Evolutionary conservation across 2,888 invertebrate species (phyloP).

Genomic region (Punctoribates punctum): DNA sequence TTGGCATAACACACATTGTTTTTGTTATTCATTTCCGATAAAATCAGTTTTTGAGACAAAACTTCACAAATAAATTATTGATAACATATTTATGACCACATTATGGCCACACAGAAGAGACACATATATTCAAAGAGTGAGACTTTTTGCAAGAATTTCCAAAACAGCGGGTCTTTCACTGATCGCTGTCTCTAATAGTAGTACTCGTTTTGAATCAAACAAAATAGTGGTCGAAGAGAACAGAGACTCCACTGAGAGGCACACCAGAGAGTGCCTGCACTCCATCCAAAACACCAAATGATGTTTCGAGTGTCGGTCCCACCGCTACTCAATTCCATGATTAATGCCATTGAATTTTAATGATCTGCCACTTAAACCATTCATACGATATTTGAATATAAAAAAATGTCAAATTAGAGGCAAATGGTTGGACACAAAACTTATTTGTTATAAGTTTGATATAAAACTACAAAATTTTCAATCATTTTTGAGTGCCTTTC

Average conservation of each 20-base stretch:
- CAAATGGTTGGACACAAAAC: not conserved
- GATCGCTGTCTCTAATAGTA: not conserved
- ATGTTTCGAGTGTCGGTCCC: constrained; percentile 19
- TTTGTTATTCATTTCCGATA: constrained; percentile 10
- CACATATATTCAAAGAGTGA: not conserved
- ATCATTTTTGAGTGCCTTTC: not conserved
- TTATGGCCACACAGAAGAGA: not conserved
- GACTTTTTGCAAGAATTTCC: not conserved
- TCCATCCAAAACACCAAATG: not conserved
- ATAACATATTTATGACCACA: too few relatives aligned
- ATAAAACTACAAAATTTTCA: not conserved
- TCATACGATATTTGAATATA: not conserved
- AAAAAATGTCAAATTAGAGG: not conserved
- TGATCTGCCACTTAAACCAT: not conserved
- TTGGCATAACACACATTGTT: constrained; percentile 7
- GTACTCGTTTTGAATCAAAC: constrained; percentile 9
- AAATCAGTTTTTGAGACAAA: not conserved
- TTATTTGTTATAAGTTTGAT: not conserved
- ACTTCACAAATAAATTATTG: constrained; percentile 13
- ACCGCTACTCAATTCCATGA: not conserved
- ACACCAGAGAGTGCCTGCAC: not conserved
- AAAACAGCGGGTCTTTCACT: constrained; percentile 6
- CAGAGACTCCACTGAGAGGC: not conserved
- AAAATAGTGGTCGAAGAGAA: not conserved
- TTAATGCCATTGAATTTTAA: constrained; percentile 16